phyloP scores from a whole-genome alignment of 2,113 vertebrate species.

The Apteryx owenii region DNA sequence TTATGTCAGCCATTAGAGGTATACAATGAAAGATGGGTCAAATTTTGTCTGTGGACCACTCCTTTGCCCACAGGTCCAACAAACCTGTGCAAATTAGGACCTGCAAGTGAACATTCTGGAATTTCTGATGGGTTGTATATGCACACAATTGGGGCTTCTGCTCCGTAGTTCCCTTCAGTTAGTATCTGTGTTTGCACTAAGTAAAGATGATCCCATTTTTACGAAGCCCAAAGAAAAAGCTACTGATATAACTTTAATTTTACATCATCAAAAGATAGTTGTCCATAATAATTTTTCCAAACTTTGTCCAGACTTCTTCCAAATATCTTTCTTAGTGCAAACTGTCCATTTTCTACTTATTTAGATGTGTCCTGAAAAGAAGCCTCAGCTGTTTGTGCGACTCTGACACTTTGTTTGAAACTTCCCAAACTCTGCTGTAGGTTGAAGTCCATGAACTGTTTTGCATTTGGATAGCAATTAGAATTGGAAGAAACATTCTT shows the following conservation, averaged over 20 bases:
- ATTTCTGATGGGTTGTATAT: not conserved
- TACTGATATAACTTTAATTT: not conserved
- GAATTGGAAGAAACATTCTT: not conserved
- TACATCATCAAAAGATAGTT: not conserved
- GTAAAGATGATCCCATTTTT: not conserved
- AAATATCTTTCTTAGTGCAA: not conserved
- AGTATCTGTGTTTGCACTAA: not conserved
- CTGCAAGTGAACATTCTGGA: not conserved
- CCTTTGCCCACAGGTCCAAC: not conserved
- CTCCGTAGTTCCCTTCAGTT: not conserved
- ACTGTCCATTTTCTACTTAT: not conserved
- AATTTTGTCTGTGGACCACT: not conserved
- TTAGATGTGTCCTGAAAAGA: not conserved
- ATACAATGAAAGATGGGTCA: not conserved
- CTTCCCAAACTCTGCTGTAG: not conserved
- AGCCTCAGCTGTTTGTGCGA: not conserved
- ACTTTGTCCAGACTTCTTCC: not conserved
- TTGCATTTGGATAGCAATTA: not conserved
- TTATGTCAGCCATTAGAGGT: not conserved
- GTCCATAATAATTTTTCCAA: not conserved
- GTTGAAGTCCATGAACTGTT: not conserved
- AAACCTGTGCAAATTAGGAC: not conserved
- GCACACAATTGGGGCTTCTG: not conserved
- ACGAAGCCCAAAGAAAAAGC: not conserved
- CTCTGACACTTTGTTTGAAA: not conserved